Base-by-base conservation (phyloP, 1,140 invertebrate species). In the Hyles vespertilio region DNA sequence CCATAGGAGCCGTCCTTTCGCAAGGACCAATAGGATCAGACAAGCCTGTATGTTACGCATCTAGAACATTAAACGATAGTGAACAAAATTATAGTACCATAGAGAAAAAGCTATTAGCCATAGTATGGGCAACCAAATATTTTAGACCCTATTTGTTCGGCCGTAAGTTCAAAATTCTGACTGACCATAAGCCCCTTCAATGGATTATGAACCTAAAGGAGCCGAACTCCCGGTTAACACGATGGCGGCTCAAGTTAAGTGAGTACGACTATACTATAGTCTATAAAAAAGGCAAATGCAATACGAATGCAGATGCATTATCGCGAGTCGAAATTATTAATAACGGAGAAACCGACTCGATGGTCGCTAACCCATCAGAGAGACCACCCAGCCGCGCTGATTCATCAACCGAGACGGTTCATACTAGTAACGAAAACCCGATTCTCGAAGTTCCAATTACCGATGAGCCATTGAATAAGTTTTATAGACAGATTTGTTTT, bases 381-480 rank as follows among this genome's bases (percentile, higher is more conserved):
- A 47, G 44, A 9, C 51, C 33, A 5, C 58, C 45, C 5, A 40
- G 45, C 4, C 3, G 49, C 40, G 51, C 36, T 9, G 12, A 45
- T 4, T 58, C 55, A 6, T 9, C 6, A 2, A 63, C 61, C 2
- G 3, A 50, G 2, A 59, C 61, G 1, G 56, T 48, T 3, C 61
- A 63, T 11, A 63, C 61, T 10, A 48, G 46, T 33, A 32, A 22
- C 2, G 61, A 58, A 51, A 51, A 63, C 8, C 61, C 61, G 1
- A 63, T 63, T 10, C 36, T 63, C 43, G 61, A 63, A 58, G 33
- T 63, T 7, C 61, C 61, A 3, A 63, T 63, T 47, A 12, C 47
- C 1, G 61, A 63, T 45, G 53, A 56, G 6, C 58, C 62, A 0
- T 36, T 64, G 7, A 64, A 64, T 52, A 64, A 57, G 53, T 64